Percentiles rank a stretch among this genome's conserved stretches.
Evolutionary conservation across 2,888 invertebrate genomes (phyloP).

Genomic region (Cosmia trapezina): DNA sequence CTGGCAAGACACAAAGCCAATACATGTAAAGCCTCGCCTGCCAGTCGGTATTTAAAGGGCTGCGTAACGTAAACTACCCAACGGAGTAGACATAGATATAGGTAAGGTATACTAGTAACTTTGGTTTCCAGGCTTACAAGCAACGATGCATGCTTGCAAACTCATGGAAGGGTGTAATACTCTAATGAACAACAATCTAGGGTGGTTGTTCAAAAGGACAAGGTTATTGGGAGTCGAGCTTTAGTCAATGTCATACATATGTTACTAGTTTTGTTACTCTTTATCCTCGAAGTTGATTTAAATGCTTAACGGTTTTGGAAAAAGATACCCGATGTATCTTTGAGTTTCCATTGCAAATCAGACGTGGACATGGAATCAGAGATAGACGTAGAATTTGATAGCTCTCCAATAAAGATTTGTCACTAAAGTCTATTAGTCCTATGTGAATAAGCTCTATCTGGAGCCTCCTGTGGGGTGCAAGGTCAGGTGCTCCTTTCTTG

Average conservation of each 20-base stretch:
- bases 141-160: constrained; percentile 12
- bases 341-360: neutral
- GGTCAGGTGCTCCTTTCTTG: neutral
- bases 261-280: neutral
- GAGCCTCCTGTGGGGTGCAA: too few species aligned
- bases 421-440: neutral
- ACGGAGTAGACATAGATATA: neutral
- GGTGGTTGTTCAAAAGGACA: constrained; percentile 18
- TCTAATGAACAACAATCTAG: constrained; percentile 24
- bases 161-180: constrained; percentile 4
- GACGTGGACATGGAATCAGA: neutral
- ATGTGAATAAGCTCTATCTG: neutral
- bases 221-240: neutral
- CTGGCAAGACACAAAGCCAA: neutral
- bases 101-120: constrained; percentile 10
- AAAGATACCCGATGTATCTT: neutral
- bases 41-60: neutral
- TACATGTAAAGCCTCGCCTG: neutral
- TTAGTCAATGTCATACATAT: constrained; percentile 3
- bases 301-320: neutral
- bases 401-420: neutral
- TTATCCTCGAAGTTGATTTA: neutral
- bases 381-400: neutral
- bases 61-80: neutral
- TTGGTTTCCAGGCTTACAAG: constrained; percentile 6